A percentile compares a stretch with the other conserved stretches of the same genome.
phyloP scores from a whole-genome alignment of 1,140 invertebrate genomes.

The Panulirus ornatus region DNA sequence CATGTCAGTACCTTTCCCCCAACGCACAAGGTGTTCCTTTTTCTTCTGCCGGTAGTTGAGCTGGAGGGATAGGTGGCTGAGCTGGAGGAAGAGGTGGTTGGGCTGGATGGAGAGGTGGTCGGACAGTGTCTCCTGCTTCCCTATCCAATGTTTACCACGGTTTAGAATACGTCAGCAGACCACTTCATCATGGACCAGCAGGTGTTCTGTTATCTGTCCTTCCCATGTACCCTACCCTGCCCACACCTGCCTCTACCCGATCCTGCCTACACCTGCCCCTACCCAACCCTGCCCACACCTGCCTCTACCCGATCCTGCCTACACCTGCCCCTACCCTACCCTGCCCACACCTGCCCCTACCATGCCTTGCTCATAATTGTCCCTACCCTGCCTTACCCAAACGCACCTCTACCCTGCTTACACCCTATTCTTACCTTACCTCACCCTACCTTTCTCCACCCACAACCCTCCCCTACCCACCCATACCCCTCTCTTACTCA shows the following conservation, averaged over 20 bases:
- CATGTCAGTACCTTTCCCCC: neutral
- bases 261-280: neutral
- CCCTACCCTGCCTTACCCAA: neutral
- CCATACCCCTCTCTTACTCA: neutral
- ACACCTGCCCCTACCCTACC: neutral
- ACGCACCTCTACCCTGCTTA: neutral
- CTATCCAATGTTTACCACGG: too few relatives aligned
- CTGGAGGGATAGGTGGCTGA: neutral
- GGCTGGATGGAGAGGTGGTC: neutral
- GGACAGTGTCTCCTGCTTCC: too few relatives aligned
- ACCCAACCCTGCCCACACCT: neutral
- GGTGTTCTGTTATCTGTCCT: neutral
- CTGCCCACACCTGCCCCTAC: neutral
- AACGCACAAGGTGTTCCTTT: neutral
- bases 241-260: neutral
- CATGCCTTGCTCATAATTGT: neutral
- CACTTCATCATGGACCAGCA: too few relatives aligned
- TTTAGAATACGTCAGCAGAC: too few relatives aligned
- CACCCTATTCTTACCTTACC: neutral
- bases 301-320: neutral
- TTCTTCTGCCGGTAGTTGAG: neutral
- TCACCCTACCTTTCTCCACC: constrained; percentile 8
- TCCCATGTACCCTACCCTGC: neutral
- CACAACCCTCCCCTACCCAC: neutral
- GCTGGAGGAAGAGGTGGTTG: neutral